Evolutionary conservation across 2,113 vertebrate species (phyloP).

Genomic region (Percina caprodes): DNA sequence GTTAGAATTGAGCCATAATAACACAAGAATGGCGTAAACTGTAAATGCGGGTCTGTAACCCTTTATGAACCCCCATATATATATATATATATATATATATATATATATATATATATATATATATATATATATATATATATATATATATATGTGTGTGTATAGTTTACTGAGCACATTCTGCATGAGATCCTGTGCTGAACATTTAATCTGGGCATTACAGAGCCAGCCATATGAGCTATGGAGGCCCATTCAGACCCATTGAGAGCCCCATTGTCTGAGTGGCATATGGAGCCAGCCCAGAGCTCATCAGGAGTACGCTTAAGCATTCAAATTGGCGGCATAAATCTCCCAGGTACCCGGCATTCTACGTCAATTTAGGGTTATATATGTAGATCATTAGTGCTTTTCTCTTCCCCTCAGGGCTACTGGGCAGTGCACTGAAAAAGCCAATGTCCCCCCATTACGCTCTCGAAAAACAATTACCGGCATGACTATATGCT

Average conservation of each 20-base stretch:
- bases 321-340: constrained; percentile 73
- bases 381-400: constrained; percentile 81
- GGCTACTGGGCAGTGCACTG: constrained; percentile 58
- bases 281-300: constrained; percentile 64
- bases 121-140: too few relatives aligned
- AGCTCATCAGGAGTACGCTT: constrained; percentile 71
- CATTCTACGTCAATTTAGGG: constrained; percentile 73
- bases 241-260: constrained; percentile 60
- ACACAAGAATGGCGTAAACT: background rate
- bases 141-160: too few relatives aligned
- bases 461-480: constrained; percentile 74
- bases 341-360: constrained; percentile 76
- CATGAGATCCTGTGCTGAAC: constrained; percentile 16
- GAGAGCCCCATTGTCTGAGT: constrained; percentile 76
- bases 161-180: constrained; percentile 13
- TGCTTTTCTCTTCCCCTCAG: constrained; percentile 56
- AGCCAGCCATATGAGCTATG: constrained; percentile 48
- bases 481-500: constrained; percentile 66
- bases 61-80: constrained; percentile 4
- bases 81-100: too few relatives aligned
- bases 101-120: too few relatives aligned
- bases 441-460: constrained; percentile 62
- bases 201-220: constrained; percentile 50
- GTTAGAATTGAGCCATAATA: background rate
- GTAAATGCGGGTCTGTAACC: constrained; percentile 22